Conservation (phyloP, 2,113 vertebrate genomes). For the Bolborhynchus lineola region DNA sequence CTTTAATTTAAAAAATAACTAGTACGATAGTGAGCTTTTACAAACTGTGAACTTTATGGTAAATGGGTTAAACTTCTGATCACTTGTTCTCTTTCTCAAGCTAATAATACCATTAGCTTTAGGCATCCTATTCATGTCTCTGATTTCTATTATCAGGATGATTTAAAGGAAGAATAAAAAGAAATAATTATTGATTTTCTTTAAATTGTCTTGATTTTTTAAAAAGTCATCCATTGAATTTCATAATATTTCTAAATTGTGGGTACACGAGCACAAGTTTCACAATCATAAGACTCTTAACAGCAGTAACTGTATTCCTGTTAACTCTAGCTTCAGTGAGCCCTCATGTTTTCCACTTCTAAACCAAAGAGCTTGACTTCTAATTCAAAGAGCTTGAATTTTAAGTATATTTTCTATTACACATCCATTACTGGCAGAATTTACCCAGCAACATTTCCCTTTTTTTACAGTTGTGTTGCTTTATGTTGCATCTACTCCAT, state of each 20-base stretch:
- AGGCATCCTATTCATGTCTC: slow-evolving; percentile 3
- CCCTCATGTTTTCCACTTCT: background rate
- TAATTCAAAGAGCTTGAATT: slow-evolving; percentile 16
- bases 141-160: background rate
- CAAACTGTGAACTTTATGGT: background rate
- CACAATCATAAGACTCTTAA: slow-evolving; percentile 1
- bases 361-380: slow-evolving; percentile 6
- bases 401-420: slow-evolving; percentile 41
- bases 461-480: slow-evolving; percentile 15
- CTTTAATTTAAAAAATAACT: background rate
- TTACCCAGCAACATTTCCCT: background rate
- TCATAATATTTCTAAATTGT: slow-evolving; percentile 2
- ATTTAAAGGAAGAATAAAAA: slow-evolving; percentile 27
- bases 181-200: slow-evolving; percentile 24
- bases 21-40: background rate
- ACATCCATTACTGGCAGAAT: slow-evolving; percentile 26
- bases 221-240: background rate
- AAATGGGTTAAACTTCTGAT: slow-evolving; percentile 12
- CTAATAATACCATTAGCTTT: slow-evolving; percentile 12
- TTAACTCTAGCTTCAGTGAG: background rate
- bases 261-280: slow-evolving; percentile 4
- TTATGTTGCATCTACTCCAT: background rate
- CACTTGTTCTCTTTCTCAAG: background rate
- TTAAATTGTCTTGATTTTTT: background rate
- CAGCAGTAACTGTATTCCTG: background rate